phyloP scores from a whole-genome alignment of 2,888 invertebrate genomes.

The Stenolophus ochropezus region DNA sequence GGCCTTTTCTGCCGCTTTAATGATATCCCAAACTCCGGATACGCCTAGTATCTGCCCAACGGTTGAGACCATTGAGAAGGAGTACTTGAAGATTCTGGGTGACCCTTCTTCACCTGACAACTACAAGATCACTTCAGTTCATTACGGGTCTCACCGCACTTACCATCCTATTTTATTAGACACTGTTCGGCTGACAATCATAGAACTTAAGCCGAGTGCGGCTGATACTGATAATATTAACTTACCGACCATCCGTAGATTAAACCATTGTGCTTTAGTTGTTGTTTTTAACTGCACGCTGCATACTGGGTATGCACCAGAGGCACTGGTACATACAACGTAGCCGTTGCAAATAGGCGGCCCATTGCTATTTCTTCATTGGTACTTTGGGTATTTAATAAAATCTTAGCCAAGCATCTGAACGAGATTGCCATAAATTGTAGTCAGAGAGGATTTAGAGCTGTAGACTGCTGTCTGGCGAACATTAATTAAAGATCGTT shows the following conservation, averaged over 20 bases:
- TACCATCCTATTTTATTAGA: not conserved
- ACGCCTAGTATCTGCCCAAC: not conserved
- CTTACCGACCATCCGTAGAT: not conserved
- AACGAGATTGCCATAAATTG: not conserved
- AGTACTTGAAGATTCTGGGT: not conserved
- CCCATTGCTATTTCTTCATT: not conserved
- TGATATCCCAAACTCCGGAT: not conserved
- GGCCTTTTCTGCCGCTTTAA: not conserved
- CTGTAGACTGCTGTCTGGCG: not conserved
- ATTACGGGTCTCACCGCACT: not conserved
- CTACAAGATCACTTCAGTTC: not conserved
- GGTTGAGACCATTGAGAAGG: not conserved
- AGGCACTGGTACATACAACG: too few species aligned
- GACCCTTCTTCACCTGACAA: not conserved
- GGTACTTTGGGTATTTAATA: not conserved
- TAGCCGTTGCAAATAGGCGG: not conserved
- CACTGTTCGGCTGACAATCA: not conserved
- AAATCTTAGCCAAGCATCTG: not conserved
- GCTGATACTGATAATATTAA: not conserved
- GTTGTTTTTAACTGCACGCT: not conserved
- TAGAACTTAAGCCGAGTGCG: not conserved
- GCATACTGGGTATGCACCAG: not conserved
- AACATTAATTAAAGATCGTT: too few species aligned
- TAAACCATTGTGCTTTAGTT: not conserved
- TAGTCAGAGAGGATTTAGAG: too few species aligned